These are phyloP conservation scores for Thereva unica DNA, from an alignment of 2,888 invertebrate genomes.

Conservation along the genomic window DNA sequence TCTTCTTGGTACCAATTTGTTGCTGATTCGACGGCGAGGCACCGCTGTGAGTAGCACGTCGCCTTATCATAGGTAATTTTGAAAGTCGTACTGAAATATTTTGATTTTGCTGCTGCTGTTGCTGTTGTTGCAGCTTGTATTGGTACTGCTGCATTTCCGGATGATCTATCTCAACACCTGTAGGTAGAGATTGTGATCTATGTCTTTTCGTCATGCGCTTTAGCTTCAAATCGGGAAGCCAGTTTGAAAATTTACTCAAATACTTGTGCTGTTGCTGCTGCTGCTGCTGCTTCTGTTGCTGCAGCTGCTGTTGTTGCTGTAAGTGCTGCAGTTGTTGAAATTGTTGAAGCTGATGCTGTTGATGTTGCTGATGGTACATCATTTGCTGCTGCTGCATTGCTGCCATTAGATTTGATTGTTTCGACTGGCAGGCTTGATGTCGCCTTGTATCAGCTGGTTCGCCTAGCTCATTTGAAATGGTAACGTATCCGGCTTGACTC, in stretches of 20 bases:
- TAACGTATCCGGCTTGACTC: conserved; percentile 44
- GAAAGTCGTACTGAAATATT: conserved; percentile 49
- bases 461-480: conserved; percentile 49
- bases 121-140: conserved; percentile 48
- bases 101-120: conserved; percentile 45
- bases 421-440: conserved; percentile 19
- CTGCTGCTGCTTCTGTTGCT: conserved; percentile 48
- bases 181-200: conserved; percentile 81
- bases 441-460: conserved; percentile 51
- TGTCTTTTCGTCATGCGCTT: conserved; percentile 66
- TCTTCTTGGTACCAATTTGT: conserved; percentile 63
- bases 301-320: conserved; percentile 39
- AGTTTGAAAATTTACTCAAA: conserved; percentile 63
- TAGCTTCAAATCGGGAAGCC: conserved; percentile 80
- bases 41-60: conserved; percentile 45
- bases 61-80: conserved; percentile 50
- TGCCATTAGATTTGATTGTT: conserved; percentile 28
- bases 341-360: conserved; percentile 37
- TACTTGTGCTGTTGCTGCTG: conserved; percentile 51
- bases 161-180: conserved; percentile 66
- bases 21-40: conserved; percentile 20
- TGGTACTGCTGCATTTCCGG: conserved; percentile 46
- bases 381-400: conserved; percentile 36
- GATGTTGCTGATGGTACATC: conserved; percentile 25
- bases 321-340: conserved; percentile 39